phyloP scores from a whole-genome alignment of 2,888 invertebrate species.

The Volucella inflata region DNA sequence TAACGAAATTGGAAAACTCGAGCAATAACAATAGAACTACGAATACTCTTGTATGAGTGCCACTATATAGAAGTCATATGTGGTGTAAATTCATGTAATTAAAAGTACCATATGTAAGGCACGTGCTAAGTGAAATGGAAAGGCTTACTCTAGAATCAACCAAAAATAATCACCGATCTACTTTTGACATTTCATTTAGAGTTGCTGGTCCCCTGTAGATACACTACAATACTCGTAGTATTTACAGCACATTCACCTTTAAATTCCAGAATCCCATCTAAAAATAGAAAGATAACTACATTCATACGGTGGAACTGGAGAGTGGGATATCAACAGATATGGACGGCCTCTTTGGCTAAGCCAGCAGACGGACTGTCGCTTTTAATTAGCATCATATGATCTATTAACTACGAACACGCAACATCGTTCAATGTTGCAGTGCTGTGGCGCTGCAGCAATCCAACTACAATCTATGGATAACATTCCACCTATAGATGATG shows the following conservation, averaged over 20 bases:
- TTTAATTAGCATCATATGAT: constrained; percentile 74
- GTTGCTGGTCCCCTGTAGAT: constrained; percentile 19
- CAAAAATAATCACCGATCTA: constrained; percentile 38
- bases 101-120: constrained; percentile 5
- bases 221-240: no score
- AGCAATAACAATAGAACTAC: not conserved
- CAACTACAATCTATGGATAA: constrained; percentile 10
- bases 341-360: constrained; percentile 61
- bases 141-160: constrained; percentile 28
- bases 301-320: not conserved
- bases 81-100: no score
- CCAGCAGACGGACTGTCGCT: constrained; percentile 69
- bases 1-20: constrained; percentile 39
- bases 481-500: not conserved
- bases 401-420: constrained; percentile 75
- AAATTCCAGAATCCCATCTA: constrained; percentile 55
- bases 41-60: no score
- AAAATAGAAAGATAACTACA: constrained; percentile 66
- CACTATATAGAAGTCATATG: no score
- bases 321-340: constrained; percentile 15
- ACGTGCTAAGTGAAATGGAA: constrained; percentile 55
- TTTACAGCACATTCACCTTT: constrained; percentile 65
- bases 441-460: constrained; percentile 5
- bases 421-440: constrained; percentile 58
- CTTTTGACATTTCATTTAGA: constrained; percentile 40